Conservation (phyloP, 1,140 invertebrate genomes). For the Drosophila lini region DNA sequence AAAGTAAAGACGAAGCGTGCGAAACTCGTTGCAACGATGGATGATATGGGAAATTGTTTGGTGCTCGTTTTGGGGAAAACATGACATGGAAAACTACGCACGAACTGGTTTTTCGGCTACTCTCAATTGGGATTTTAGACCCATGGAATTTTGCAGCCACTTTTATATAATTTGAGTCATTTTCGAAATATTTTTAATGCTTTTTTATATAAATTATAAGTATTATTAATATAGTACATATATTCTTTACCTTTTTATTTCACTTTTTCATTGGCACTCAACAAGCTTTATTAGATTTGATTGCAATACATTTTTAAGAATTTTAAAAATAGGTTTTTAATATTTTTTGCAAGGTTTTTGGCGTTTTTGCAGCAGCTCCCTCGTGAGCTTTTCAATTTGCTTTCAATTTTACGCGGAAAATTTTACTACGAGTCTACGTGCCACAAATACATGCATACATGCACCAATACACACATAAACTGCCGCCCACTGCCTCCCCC, state of each 20-base stretch:
- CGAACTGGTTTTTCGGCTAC: slow-evolving; percentile 39
- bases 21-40: slow-evolving; percentile 54
- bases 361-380: slow-evolving; percentile 22
- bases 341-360: neutral
- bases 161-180: slow-evolving; percentile 12
- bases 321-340: neutral
- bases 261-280: neutral
- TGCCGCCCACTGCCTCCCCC: slow-evolving; percentile 11
- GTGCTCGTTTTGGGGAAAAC: slow-evolving; percentile 42
- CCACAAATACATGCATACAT: slow-evolving; percentile 35
- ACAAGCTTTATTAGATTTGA: neutral
- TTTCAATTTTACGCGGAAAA: slow-evolving; percentile 80
- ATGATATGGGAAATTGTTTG: slow-evolving; percentile 56
- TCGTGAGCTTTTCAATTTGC: slow-evolving; percentile 63
- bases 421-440: slow-evolving; percentile 75
- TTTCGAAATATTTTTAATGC: neutral
- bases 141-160: neutral
- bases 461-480: slow-evolving; percentile 15
- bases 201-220: neutral
- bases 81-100: slow-evolving; percentile 54
- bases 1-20: slow-evolving; percentile 61
- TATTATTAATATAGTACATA: neutral
- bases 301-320: neutral
- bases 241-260: neutral
- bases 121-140: slow-evolving; percentile 7